Conservation (phyloP, 2,797 vertebrate species). For the Atherinosoma microstoma region DNA sequence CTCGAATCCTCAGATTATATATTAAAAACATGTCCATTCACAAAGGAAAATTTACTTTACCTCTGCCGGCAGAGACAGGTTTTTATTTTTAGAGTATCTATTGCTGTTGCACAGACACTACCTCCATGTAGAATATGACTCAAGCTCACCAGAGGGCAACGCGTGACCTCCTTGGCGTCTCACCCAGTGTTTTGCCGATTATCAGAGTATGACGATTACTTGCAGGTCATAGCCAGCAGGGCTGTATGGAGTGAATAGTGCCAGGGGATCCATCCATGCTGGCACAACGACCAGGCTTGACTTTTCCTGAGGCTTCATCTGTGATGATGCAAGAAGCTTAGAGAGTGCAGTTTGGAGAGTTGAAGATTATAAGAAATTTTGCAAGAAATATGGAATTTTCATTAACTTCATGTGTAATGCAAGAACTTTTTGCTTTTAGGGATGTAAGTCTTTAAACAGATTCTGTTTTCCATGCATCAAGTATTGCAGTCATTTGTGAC, state of each 20-base stretch:
- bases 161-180: conserved; percentile 17
- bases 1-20: not conserved
- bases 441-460: not conserved
- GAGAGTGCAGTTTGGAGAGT: conserved; percentile 11
- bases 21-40: not conserved
- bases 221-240: conserved; percentile 40
- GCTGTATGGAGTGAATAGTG: conserved; percentile 24
- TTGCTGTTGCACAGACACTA: conserved; percentile 1
- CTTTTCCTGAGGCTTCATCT: conserved; percentile 55
- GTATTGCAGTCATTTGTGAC: not conserved
- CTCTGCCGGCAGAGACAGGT: not conserved
- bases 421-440: not conserved
- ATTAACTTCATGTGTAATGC: conserved; percentile 5
- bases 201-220: conserved; percentile 50
- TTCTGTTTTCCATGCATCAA: not conserved
- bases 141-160: conserved; percentile 32
- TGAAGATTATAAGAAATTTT: conserved; percentile 39
- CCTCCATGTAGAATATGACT: conserved; percentile 41
- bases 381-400: conserved; percentile 27
- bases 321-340: conserved; percentile 53
- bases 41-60: conserved; percentile 1
- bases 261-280: conserved; percentile 53
- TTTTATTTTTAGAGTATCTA: conserved; percentile 25
- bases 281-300: conserved; percentile 40
- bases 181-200: conserved; percentile 43